phyloP scores from a whole-genome alignment of 2,113 vertebrate species.

The Rousettus leschenaultii region DNA sequence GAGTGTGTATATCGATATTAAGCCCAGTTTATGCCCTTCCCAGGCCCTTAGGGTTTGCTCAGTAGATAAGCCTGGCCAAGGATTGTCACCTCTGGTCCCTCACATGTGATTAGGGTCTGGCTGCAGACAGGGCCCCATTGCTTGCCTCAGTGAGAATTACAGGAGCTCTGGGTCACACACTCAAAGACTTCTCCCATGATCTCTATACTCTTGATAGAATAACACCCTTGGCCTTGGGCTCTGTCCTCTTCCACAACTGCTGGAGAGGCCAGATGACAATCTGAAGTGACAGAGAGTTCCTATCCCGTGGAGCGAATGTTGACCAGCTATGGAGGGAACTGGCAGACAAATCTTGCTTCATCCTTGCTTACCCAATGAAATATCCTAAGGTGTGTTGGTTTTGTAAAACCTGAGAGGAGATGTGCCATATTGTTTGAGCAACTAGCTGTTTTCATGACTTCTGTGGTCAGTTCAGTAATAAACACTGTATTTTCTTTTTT shows the following conservation, averaged over 20 bases:
- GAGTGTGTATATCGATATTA: neutral
- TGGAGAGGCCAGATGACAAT: neutral
- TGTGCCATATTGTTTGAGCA: neutral
- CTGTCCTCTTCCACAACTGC: neutral
- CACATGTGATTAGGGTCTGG: neutral
- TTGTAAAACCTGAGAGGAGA: neutral
- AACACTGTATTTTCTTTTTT: neutral
- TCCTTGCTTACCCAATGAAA: neutral
- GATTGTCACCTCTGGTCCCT: neutral
- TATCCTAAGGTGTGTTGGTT: neutral
- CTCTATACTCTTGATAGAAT: neutral
- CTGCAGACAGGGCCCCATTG: no score
- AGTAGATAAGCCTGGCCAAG: neutral
- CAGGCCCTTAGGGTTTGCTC: neutral
- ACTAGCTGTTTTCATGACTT: neutral
- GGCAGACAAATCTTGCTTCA: neutral
- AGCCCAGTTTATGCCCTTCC: no score
- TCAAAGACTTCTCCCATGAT: accelerated
- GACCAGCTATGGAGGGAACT: neutral
- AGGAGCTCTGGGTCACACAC: neutral
- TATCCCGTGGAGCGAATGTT: no score
- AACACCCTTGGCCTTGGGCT: no score
- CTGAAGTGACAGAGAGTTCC: neutral
- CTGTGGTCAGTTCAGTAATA: neutral
- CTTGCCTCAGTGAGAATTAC: no score